Evolutionary conservation across 2,888 invertebrate species (phyloP).

Genomic region (Leptopilina drosophilae): DNA sequence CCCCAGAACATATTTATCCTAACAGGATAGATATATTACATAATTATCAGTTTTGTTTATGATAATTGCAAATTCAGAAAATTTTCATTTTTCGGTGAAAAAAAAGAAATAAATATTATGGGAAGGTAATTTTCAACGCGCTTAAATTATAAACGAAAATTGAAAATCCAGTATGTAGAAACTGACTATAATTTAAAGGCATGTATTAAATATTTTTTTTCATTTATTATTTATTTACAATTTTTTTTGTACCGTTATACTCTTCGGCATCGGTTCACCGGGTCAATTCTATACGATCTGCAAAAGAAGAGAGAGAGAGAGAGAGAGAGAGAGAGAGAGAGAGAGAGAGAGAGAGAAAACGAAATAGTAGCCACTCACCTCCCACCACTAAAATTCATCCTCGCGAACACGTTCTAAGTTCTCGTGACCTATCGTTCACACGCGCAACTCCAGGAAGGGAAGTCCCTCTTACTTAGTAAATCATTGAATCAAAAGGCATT

Average conservation of each 20-base stretch:
- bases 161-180: background rate
- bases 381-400: conserved; percentile 42
- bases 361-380: conserved; percentile 49
- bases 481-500: conserved; percentile 22
- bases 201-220: background rate
- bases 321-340: too few relatives aligned
- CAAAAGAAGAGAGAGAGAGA: conserved; percentile 32
- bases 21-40: too few relatives aligned
- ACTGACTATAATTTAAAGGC: background rate
- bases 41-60: too few relatives aligned
- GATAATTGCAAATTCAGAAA: too few relatives aligned
- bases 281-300: conserved; percentile 55
- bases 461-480: conserved; percentile 22
- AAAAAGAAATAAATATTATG: too few relatives aligned
- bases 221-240: too few relatives aligned
- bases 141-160: too few relatives aligned
- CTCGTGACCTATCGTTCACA: conserved; percentile 13
- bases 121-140: too few relatives aligned
- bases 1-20: too few relatives aligned
- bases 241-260: conserved; percentile 64
- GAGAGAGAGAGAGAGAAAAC: too few relatives aligned
- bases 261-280: conserved; percentile 62
- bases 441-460: conserved; percentile 29
- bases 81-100: too few relatives aligned
- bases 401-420: conserved; percentile 39